A percentile compares a stretch with the other conserved stretches of the same genome.
These are phyloP conservation scores for Vireo altiloquus DNA, from an alignment of 2,113 vertebrate species.

Conservation along the genomic window DNA sequence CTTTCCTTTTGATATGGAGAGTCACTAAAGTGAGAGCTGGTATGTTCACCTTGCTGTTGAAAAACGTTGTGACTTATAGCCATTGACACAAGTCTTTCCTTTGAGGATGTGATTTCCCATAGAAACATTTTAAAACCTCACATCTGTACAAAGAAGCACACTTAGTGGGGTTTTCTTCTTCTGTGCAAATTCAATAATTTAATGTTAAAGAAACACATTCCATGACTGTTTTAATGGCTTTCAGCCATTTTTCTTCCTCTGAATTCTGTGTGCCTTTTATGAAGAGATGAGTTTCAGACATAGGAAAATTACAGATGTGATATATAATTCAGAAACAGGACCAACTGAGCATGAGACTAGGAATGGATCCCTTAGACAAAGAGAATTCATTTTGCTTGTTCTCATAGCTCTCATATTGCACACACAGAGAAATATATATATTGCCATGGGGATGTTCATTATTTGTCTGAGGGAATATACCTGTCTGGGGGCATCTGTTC, in stretches of 20 bases:
- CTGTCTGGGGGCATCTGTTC: not conserved
- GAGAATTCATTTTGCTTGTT: not conserved
- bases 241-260: not conserved
- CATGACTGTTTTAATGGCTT: not conserved
- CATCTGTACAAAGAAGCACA: not conserved
- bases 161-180: not conserved
- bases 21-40: not conserved
- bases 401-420: not conserved
- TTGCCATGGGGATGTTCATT: not conserved
- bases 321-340: not conserved
- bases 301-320: not conserved
- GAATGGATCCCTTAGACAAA: not conserved
- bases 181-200: not conserved
- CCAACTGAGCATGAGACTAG: not conserved
- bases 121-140: not conserved
- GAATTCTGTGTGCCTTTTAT: not conserved
- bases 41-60: not conserved
- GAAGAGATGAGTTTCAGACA: not conserved
- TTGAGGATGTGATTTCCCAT: not conserved
- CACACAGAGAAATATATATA: not conserved
- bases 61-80: not conserved
- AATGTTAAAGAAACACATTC: not conserved
- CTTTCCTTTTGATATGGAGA: not conserved
- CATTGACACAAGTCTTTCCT: not conserved
- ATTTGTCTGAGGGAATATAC: not conserved